Evolutionary conservation across 2,113 vertebrate genomes (phyloP), one percentile per base, ranked within the genome.

Genomic region (Muntiacus muntjak): DNA sequence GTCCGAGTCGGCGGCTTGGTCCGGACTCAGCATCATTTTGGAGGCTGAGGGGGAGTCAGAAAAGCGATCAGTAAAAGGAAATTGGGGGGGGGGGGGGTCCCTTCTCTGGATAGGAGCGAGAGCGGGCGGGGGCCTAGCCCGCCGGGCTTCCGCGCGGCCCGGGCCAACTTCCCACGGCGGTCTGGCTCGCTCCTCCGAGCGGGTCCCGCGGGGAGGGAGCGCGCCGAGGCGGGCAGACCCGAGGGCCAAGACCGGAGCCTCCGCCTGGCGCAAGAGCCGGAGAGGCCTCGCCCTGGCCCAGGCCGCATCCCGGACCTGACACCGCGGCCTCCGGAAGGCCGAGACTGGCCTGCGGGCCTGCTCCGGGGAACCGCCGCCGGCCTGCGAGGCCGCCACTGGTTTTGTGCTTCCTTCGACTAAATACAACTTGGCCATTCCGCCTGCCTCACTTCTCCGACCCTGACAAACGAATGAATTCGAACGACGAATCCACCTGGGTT

Each of bases 1-100:
- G 97, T 99, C 99, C 40, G 99, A 99, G 98, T 99, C 99, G 7
- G 99, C 98, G 2, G 99, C 98, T 97, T 99, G 99, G 95, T 99
- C 99, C 47, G 99, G 99, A 98, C 99, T 99, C 74, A 99, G 99
- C 99, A 99, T 99, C 99, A 99, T 99, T 98, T 99, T 99, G 98
- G 98, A 97, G 96, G 98, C 98, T 98, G 98, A 67, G 43, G 91
- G 94, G 89, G 94, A 81, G 94, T 89, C 92, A 92, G 93, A 97
- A 92, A 95, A 54, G 12, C 62, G 25, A 79, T 95, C 86, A 96
- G 0, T 95, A 6, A 74, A 85, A 40, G 64, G 67, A 54, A 78
- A 3, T 33, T 1, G 55, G 33, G 14, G 60, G 10, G 2, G 10
- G 2, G 0, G 4, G n/a, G 67, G 67, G n/a, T 19, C 47, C 15